Base-by-base conservation (phyloP, 2,113 vertebrate genomes). In the Suncus etruscus region DNA sequence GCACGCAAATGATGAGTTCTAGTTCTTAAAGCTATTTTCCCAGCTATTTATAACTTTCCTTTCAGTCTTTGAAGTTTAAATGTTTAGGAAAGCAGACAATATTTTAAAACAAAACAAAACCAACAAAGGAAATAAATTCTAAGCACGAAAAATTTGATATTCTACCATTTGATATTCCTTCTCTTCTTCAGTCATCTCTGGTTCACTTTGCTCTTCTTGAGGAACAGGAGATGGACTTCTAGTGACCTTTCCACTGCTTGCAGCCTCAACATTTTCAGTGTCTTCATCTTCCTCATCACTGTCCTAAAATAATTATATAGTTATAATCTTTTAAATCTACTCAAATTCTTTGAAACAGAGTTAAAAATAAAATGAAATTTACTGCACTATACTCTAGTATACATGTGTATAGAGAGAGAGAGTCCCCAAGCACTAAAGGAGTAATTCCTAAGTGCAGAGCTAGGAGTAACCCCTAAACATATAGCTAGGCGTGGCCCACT, bases 131-230 rank as follows among this genome's bases (percentile, higher is more conserved):
- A 83, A 61, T 63, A 45, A 73, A 63, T 50, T 2, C 16, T 74
- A 1, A 47, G n/a, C 20, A 48, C 29, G 51, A 7, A 47, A 6
- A 96, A 92, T 79, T 6, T 69, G 91, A 58, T 31, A 96, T n/a
- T 98, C 90, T 96, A 99, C 99, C 99, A 99, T 97, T 96, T 99
- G 99, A 98, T 98, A 99, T n/a, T 99, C 99, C 90, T 98, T 98
- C 96, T 99, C 99, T 97, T 99, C 99, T 79, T 99, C 99, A 3
- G 99, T 99, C 98, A 99, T 99, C 97, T 99, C 99, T 90, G 99
- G 98, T 94, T 99, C 99, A 77, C 98, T 99, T 20, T 98, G 98
- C 78, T 99, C 99, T 90, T 99, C 99, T 11, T 97, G 98, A 90
- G 97, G 96, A 94, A 98, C 96, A n/a, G 99, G 99, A 48, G 99